These are phyloP conservation scores for Drosophila asahinai DNA, from an alignment of 1,140 invertebrate genomes.

Conservation along the genomic window DNA sequence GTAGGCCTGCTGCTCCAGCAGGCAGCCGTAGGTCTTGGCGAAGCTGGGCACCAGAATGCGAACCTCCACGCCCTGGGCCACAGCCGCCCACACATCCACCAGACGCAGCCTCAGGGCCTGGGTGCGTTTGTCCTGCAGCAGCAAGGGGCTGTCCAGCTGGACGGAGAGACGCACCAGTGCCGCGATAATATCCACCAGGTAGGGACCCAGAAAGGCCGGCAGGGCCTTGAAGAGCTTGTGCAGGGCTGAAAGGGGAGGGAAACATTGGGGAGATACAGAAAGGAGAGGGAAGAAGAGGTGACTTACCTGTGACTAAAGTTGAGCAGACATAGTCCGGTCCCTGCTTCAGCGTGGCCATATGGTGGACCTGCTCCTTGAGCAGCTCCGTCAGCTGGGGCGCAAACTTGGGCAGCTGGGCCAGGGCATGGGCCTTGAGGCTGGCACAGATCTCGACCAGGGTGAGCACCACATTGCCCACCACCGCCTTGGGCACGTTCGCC, in stretches of 20 bases:
- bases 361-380: constrained; percentile 86
- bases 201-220: constrained; percentile 93
- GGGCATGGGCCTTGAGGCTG: constrained; percentile 90
- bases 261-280: too few species aligned
- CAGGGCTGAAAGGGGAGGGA: constrained; percentile 84
- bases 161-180: constrained; percentile 85
- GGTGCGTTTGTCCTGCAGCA: constrained; percentile 85
- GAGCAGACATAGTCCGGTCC: constrained; percentile 86
- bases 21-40: constrained; percentile 88
- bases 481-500: constrained; percentile 88
- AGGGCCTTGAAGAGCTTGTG: constrained; percentile 93
- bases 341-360: constrained; percentile 84
- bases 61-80: constrained; percentile 89
- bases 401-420: constrained; percentile 90
- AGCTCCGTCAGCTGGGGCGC: constrained; percentile 92
- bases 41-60: constrained; percentile 92
- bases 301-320: constrained; percentile 88
- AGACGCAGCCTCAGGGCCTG: constrained; percentile 87
- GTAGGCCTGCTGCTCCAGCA: constrained; percentile 87
- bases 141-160: constrained; percentile 54
- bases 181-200: constrained; percentile 91
- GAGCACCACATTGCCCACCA: constrained; percentile 91
- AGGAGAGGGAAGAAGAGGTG: too few species aligned
- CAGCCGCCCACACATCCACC: constrained; percentile 88
- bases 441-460: constrained; percentile 93